Evolutionary conservation across 2,113 vertebrate species (phyloP), one percentile per base, ranked within the genome.

Genomic region (Coreoperca whiteheadi): DNA sequence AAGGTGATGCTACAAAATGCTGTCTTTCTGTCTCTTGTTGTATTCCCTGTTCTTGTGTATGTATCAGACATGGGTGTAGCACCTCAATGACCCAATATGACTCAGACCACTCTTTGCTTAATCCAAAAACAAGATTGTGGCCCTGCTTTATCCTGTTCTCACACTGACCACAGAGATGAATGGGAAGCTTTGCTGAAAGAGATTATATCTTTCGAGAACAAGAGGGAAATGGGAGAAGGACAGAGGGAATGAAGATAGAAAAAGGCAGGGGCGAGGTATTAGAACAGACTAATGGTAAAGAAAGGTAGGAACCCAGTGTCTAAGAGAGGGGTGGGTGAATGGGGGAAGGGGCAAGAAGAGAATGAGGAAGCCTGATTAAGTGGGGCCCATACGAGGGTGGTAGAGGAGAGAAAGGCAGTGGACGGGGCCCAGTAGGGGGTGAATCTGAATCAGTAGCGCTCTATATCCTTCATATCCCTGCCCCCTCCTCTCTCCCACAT

Each of bases 381-480:
- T 79, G 76, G 68, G 72, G 68, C 73, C 83, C 75, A 21, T 83
- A 64, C 11, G 9, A 86, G 65, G 76, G 74, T 79, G 83, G 51
- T 64, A 67, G 77, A 77, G 48, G 64, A 73, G 77, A 84, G 79
- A 87, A 77, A 88, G 67, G 68, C 74, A 60, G 73, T 1, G 74
- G 79, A 84, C 70, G 43, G 71, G 84, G 83, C 89, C 81, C 80
- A 76, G 67, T 54, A 79, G 90, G 89, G 88, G 92, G 90, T 93
- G 91, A 91, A 94, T 93, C 90, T 88, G 77, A 90, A 93, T 94
- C 90, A 83, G 88, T 91, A 93, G 90, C 91, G 84, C 83, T 86
- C 81, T 83, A 77, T 92, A 90, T 88, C 86, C 77, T 86, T 74
- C 61, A 50, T 74, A 85, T 87, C 79, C 83, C 83, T 78, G 60